A percentile compares a stretch with the other conserved stretches of the same genome.
These are phyloP conservation scores for Xanthia icteritia DNA, from an alignment of 2,888 invertebrate species.

Conservation along the genomic window DNA sequence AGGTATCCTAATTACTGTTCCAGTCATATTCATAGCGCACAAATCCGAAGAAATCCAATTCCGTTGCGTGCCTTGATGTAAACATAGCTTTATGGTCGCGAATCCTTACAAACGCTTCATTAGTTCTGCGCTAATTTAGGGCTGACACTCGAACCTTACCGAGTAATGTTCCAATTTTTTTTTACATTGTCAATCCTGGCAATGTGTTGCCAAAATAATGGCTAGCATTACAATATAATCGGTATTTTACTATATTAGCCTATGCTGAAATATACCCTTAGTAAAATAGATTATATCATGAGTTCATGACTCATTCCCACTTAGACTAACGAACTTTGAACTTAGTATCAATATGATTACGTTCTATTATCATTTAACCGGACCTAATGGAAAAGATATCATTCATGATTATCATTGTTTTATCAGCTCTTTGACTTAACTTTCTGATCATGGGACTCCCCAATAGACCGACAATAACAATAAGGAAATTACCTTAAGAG, in stretches of 20 bases:
- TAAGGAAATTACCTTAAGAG: no score
- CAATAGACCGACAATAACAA: not conserved
- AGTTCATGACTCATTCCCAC: not conserved
- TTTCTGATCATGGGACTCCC: not conserved
- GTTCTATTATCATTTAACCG: not conserved
- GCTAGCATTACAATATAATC: not conserved
- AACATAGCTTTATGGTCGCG: constrained; percentile 69
- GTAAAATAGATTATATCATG: not conserved
- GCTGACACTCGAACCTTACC: constrained; percentile 61
- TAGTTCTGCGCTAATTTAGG: constrained; percentile 75
- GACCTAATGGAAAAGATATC: not conserved
- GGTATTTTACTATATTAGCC: not conserved
- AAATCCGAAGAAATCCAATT: constrained; percentile 44
- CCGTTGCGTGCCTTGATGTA: constrained; percentile 55
- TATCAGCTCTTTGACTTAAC: not conserved
- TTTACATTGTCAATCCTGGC: no score
- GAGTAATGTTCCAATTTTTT: no score
- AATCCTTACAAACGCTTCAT: constrained; percentile 73
- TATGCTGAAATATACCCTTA: not conserved
- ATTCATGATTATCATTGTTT: not conserved
- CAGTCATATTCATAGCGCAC: not conserved
- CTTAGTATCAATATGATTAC: not conserved
- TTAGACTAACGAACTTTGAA: constrained; percentile 14
- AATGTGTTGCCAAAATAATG: no score
- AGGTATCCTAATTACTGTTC: not conserved